phyloP scores from a whole-genome alignment of 2,113 vertebrate species.

The Dunckerocampus dactyliophorus region DNA sequence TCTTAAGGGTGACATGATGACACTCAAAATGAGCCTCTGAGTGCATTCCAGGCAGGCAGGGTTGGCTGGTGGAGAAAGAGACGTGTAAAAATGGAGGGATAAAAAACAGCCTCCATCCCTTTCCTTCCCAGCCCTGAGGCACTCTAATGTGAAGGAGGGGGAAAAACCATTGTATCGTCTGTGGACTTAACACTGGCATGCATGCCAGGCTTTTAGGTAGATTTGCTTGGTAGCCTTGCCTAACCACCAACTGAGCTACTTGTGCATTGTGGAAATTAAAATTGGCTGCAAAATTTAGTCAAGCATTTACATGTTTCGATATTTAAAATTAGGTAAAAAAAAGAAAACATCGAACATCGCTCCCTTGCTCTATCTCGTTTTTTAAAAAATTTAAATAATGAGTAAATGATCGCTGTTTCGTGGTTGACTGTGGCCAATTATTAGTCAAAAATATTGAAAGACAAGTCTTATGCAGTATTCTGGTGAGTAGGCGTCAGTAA shows the following conservation, averaged over 20 bases:
- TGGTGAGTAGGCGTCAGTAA: no score
- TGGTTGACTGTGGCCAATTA: no score
- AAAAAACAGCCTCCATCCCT: slow-evolving; percentile 32
- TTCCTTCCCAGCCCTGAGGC: slow-evolving; percentile 42
- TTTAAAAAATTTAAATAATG: no score
- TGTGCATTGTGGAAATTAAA: no score
- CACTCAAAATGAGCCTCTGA: slow-evolving; percentile 54
- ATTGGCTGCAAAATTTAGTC: slow-evolving; percentile 31
- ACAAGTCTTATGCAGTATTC: no score
- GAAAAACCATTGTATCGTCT: slow-evolving; percentile 48
- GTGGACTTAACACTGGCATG: slow-evolving; percentile 48
- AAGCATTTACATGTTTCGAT: slow-evolving; percentile 9
- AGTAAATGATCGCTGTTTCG: no score
- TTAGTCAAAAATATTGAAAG: no score
- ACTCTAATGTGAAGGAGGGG: slow-evolving; percentile 33
- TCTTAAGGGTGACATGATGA: slow-evolving; percentile 53
- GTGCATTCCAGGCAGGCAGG: slow-evolving; percentile 33
- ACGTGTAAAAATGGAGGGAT: slow-evolving; percentile 3
- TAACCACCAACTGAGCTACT: slow-evolving; percentile 15
- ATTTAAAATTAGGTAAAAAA: no score
- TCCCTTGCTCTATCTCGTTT: no score
- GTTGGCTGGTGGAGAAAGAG: slow-evolving; percentile 18
- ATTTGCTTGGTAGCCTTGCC: slow-evolving; percentile 34
- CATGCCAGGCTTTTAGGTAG: slow-evolving; percentile 53
- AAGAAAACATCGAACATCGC: no score